Conservation (phyloP, 53 echinoderm and acorn worm species). For the Actinopyga echinites region DNA sequence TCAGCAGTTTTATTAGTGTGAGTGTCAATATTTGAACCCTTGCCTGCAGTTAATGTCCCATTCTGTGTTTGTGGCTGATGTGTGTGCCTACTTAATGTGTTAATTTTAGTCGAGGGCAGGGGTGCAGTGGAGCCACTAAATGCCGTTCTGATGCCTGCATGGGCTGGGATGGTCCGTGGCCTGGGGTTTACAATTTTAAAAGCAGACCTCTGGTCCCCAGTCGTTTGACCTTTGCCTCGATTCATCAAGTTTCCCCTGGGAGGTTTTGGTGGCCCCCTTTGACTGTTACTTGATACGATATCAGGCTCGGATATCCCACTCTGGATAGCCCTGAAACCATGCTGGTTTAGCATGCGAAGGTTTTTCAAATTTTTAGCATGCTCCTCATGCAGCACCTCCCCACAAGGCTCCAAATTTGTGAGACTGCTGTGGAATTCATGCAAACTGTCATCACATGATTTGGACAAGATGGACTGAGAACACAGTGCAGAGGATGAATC, state of each 20-base stretch:
- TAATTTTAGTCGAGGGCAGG: too few relatives aligned
- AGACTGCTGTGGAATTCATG: constrained; percentile 12
- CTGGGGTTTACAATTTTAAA: constrained; percentile 31
- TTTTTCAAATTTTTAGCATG: constrained; percentile 39
- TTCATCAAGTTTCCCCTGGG: constrained; percentile 11
- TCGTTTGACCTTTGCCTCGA: background rate
- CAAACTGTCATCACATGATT: constrained; percentile 33
- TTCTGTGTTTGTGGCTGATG: background rate
- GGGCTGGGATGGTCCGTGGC: constrained; percentile 22
- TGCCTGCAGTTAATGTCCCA: too few relatives aligned
- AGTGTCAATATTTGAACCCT: too few relatives aligned
- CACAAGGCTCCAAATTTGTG: too few relatives aligned
- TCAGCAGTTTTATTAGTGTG: background rate
- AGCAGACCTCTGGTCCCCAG: constrained; percentile 2
- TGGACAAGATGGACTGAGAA: constrained; percentile 28
- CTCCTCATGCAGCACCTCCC: background rate
- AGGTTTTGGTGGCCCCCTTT: constrained; percentile 11
- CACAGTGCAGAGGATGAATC: constrained; percentile 22
- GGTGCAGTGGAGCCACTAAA: background rate
- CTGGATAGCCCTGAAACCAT: constrained; percentile 53
- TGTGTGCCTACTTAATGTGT: background rate
- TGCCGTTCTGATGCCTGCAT: background rate
- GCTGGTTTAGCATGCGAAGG: constrained; percentile 49
- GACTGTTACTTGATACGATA: constrained; percentile 21
- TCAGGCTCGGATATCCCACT: constrained; percentile 40